phyloP scores from a whole-genome alignment of 2,797 vertebrate species.

The Intellagama lesueurii region DNA sequence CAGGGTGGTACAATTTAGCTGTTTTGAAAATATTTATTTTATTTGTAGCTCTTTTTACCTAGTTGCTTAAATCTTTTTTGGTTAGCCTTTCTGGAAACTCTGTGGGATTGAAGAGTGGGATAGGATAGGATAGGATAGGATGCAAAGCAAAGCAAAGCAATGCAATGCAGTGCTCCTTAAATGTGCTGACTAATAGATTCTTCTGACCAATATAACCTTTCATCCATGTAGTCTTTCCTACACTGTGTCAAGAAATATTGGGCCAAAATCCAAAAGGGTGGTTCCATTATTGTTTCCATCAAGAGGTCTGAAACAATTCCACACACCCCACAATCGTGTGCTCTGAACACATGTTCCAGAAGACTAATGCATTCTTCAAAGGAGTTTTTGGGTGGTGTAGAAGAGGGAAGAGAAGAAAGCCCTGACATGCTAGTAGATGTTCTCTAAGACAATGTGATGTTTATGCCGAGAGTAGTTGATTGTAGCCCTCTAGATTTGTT shows the following conservation, averaged over 20 bases:
- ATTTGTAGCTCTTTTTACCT: neutral
- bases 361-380: neutral
- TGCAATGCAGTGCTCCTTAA: neutral
- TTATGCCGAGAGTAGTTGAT: no score
- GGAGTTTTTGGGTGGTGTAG: neutral
- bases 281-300: neutral
- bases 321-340: neutral
- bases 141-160: neutral
- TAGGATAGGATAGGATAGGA: neutral
- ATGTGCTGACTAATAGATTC: fast-evolving
- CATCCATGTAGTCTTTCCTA: neutral
- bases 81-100: neutral
- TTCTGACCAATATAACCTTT: fast-evolving
- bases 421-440: neutral
- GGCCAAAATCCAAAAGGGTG: neutral
- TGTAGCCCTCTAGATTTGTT: neutral
- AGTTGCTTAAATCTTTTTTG: neutral
- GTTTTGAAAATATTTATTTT: slow-evolving; percentile 1
- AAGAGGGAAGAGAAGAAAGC: neutral
- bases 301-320: neutral
- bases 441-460: neutral
- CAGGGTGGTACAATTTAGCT: neutral
- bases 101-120: neutral
- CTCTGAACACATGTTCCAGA: neutral
- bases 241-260: neutral